These are phyloP conservation scores for Tortricodes alternella DNA, from an alignment of 2,888 invertebrate genomes.

Conservation along the genomic window DNA sequence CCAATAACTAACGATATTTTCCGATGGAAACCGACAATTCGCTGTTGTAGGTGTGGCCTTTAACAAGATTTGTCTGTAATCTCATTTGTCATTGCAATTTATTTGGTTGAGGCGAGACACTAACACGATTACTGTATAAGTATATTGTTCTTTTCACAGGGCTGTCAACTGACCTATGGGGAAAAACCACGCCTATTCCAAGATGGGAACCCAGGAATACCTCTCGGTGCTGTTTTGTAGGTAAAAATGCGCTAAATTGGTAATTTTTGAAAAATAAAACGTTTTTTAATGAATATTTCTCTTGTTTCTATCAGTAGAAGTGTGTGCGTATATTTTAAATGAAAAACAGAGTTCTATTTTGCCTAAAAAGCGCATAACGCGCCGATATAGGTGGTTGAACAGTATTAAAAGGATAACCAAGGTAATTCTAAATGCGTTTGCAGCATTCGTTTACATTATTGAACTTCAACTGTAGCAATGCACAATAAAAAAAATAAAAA, in stretches of 20 bases:
- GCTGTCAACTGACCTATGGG: constrained; percentile 7
- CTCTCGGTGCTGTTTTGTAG: background rate
- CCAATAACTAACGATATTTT: constrained; percentile 43
- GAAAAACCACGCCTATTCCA: constrained; percentile 42
- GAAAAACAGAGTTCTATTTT: too few relatives aligned
- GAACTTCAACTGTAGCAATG: too few relatives aligned
- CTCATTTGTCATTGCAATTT: constrained; percentile 53
- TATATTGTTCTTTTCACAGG: constrained; percentile 19
- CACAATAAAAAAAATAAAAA: too few relatives aligned
- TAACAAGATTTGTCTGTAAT: constrained; percentile 66
- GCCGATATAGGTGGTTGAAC: too few relatives aligned
- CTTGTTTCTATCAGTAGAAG: too few relatives aligned
- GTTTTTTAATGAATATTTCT: too few relatives aligned
- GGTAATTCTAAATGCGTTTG: too few relatives aligned
- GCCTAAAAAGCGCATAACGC: too few relatives aligned
- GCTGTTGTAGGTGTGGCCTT: constrained; percentile 59
- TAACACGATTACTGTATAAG: constrained; percentile 33
- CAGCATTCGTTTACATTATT: too few relatives aligned
- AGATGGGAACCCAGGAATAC: constrained; percentile 27
- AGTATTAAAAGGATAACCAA: too few relatives aligned
- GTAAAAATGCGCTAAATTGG: background rate
- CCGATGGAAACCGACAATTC: constrained; percentile 35
- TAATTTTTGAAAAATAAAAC: too few relatives aligned
- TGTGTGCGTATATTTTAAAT: too few relatives aligned
- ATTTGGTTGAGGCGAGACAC: constrained; percentile 59